Evolutionary conservation across 2,113 vertebrate species (phyloP).

Genomic region (Morone chrysops): DNA sequence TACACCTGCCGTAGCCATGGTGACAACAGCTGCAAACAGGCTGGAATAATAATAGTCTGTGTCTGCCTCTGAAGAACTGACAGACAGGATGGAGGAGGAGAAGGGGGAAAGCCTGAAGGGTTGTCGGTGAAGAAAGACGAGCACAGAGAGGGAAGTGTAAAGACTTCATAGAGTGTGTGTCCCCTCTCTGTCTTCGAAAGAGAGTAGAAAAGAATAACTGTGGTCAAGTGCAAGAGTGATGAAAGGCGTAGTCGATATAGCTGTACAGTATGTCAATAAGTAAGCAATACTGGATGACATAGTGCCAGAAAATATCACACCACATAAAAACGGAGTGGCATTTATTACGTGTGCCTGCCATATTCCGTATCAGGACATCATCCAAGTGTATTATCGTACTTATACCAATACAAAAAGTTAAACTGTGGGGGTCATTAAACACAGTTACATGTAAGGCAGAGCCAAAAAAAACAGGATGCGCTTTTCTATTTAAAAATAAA

Average conservation of each 20-base stretch:
- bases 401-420: not conserved
- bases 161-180: conserved; percentile 22
- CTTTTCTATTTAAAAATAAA: not conserved
- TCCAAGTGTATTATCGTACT: not conserved
- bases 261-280: not conserved
- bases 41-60: conserved; percentile 57
- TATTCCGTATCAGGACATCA: not conserved
- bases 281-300: conserved; percentile 19
- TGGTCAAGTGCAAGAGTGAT: not conserved
- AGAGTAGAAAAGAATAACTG: conserved; percentile 13
- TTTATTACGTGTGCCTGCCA: not conserved
- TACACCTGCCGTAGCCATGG: conserved; percentile 76
- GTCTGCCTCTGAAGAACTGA: conserved; percentile 26
- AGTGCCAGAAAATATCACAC: not conserved
- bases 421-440: not conserved
- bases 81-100: conserved; percentile 45
- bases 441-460: not conserved
- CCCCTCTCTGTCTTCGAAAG: conserved; percentile 2
- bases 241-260: not conserved
- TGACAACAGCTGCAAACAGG: conserved; percentile 58
- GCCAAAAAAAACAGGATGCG: not conserved
- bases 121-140: conserved; percentile 27
- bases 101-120: conserved; percentile 37
- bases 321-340: not conserved
- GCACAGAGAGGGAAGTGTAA: conserved; percentile 8